Conservation (phyloP, 2,113 vertebrate species). For the Diphyllodes magnificus region DNA sequence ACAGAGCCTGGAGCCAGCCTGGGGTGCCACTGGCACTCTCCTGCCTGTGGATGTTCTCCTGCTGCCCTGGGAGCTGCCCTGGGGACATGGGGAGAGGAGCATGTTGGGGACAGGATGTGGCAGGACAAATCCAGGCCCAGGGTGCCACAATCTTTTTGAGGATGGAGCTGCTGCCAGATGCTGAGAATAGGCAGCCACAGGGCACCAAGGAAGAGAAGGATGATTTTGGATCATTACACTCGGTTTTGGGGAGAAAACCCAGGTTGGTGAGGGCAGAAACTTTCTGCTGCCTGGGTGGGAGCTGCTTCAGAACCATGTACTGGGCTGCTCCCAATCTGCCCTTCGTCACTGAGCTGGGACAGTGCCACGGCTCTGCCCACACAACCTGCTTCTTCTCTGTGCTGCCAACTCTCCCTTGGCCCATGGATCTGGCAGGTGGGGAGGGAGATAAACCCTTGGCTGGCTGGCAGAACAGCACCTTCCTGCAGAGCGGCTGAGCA, state of each 20-base stretch:
- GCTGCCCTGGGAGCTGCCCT: background rate
- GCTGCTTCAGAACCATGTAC: background rate
- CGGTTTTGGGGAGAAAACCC: background rate
- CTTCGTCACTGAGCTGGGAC: background rate
- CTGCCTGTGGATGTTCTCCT: fast-evolving
- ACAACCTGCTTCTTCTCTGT: background rate
- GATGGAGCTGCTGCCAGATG: background rate
- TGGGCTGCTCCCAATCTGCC: background rate
- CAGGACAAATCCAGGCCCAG: background rate
- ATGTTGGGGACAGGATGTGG: fast-evolving
- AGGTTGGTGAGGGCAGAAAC: background rate
- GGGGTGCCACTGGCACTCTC: background rate
- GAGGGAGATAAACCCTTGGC: background rate
- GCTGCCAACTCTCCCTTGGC: background rate
- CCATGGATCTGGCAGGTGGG: background rate
- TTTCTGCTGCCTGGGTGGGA: background rate
- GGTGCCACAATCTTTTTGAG: background rate
- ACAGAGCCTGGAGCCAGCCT: background rate
- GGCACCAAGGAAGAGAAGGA: background rate
- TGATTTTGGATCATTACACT: background rate
- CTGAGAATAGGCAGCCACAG: background rate
- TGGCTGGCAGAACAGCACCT: background rate
- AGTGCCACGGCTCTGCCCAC: background rate
- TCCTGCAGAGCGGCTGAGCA: background rate
- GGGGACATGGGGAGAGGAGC: fast-evolving